Conservation (phyloP, 2,113 vertebrate species). For the Neodontobutis hainanensis region DNA sequence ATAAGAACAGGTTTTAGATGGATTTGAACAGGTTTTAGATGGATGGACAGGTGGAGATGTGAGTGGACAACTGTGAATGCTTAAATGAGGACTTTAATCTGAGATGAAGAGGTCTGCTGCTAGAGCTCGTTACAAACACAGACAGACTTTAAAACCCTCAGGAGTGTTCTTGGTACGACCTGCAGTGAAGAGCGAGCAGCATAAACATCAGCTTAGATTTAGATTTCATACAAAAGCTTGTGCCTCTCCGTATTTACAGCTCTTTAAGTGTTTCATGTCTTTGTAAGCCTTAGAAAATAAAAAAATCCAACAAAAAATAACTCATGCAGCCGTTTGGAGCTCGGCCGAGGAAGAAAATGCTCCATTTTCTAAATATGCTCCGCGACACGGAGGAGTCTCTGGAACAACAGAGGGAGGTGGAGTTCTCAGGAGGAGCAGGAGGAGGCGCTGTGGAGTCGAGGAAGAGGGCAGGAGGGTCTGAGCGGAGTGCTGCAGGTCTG, state of each 20-base stretch:
- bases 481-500: conserved; percentile 88
- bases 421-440: conserved; percentile 70
- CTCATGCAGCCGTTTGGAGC: conserved; percentile 14
- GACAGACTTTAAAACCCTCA: too few species aligned
- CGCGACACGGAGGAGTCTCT: background rate
- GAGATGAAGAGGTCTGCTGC: background rate
- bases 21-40: too few species aligned
- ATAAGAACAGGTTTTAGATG: too few species aligned
- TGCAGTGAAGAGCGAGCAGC: conserved; percentile 30
- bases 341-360: background rate
- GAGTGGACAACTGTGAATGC: too few species aligned
- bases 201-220: conserved; percentile 61
- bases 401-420: background rate
- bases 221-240: conserved; percentile 82
- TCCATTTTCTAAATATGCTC: too few species aligned
- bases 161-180: conserved; percentile 5
- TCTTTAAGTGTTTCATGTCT: conserved; percentile 52
- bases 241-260: conserved; percentile 77
- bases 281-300: conserved; percentile 49
- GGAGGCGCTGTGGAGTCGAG: conserved; percentile 84
- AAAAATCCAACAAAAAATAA: conserved; percentile 38
- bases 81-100: conserved; percentile 42
- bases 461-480: conserved; percentile 91
- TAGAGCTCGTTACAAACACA: background rate
- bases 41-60: too few species aligned